These are phyloP conservation scores for Hyalella azteca DNA, from an alignment of 2,888 invertebrate species.

Conservation along the genomic window DNA sequence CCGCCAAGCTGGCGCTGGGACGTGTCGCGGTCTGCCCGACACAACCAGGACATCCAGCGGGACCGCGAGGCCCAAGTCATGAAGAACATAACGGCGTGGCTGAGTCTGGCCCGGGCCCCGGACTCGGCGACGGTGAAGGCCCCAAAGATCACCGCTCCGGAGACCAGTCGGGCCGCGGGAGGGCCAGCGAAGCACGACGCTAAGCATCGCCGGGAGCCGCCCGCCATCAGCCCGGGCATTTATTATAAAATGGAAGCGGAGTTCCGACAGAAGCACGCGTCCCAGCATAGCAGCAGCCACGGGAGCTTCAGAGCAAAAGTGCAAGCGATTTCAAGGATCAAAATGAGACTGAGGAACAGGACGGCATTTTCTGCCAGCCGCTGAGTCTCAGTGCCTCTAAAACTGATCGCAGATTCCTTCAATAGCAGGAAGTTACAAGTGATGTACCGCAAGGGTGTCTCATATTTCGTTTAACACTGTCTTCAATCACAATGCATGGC, in stretches of 20 bases:
- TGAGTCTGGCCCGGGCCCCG: constrained; percentile 44
- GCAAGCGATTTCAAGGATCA: constrained; percentile 57
- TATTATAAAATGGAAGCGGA: constrained; percentile 54
- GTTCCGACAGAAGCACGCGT: constrained; percentile 42
- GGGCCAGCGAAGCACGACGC: not conserved
- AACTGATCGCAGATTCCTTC: too few species aligned
- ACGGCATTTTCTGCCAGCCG: constrained; percentile 55
- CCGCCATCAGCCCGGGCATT: constrained; percentile 41
- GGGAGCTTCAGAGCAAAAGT: constrained; percentile 57
- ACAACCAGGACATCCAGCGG: constrained; percentile 58
- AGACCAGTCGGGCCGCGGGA: not conserved
- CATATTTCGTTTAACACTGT: too few species aligned
- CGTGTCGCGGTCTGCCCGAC: constrained; percentile 53
- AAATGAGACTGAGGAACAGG: constrained; percentile 57
- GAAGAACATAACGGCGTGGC: constrained; percentile 53
- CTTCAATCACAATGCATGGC: too few species aligned
- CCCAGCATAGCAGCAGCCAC: constrained; percentile 41
- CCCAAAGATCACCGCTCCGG: constrained; percentile 38
- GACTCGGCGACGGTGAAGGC: constrained; percentile 39
- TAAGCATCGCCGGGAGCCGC: constrained; percentile 26
- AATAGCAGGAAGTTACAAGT: too few species aligned
- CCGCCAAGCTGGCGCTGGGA: constrained; percentile 56
- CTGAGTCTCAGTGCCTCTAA: too few species aligned
- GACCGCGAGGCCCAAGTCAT: constrained; percentile 51
- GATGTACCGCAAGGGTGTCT: too few species aligned